Evolutionary conservation across 1,140 invertebrate species (phyloP).

Genomic region (Proales similis): DNA sequence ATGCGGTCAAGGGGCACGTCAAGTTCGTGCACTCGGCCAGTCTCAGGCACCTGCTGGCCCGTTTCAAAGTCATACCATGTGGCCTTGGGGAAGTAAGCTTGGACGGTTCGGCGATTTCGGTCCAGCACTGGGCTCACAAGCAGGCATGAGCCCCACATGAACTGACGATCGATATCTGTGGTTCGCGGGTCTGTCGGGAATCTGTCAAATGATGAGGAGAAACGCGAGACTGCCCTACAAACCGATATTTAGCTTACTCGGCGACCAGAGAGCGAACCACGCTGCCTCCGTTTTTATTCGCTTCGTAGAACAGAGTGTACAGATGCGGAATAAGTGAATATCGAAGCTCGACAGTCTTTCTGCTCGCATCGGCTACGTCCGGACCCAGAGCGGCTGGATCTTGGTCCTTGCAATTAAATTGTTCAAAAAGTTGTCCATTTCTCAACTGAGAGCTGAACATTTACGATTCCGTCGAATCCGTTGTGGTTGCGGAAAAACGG

Average conservation of each 20-base stretch:
- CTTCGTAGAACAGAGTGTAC: slow-evolving; percentile 69
- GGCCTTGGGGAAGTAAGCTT: slow-evolving; percentile 10
- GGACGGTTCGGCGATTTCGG: slow-evolving; percentile 50
- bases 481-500: slow-evolving; percentile 53
- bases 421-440: no score
- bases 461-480: slow-evolving; percentile 8
- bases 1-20: slow-evolving; percentile 43
- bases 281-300: slow-evolving; percentile 63
- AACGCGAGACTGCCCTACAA: background rate
- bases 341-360: slow-evolving; percentile 60
- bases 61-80: slow-evolving; percentile 37
- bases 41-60: slow-evolving; percentile 10
- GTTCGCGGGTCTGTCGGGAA: slow-evolving; percentile 57
- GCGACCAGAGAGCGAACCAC: slow-evolving; percentile 69
- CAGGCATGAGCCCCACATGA: slow-evolving; percentile 66
- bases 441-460: no score
- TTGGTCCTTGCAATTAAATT: no score
- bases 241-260: background rate
- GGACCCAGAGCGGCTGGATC: slow-evolving; percentile 43
- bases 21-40: slow-evolving; percentile 11
- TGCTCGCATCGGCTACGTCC: slow-evolving; percentile 40
- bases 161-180: slow-evolving; percentile 66
- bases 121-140: slow-evolving; percentile 68
- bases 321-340: slow-evolving; percentile 72
- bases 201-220: no score